Evolutionary conservation across 2,113 vertebrate species (phyloP).

Genomic region (Thunnus thynnus): DNA sequence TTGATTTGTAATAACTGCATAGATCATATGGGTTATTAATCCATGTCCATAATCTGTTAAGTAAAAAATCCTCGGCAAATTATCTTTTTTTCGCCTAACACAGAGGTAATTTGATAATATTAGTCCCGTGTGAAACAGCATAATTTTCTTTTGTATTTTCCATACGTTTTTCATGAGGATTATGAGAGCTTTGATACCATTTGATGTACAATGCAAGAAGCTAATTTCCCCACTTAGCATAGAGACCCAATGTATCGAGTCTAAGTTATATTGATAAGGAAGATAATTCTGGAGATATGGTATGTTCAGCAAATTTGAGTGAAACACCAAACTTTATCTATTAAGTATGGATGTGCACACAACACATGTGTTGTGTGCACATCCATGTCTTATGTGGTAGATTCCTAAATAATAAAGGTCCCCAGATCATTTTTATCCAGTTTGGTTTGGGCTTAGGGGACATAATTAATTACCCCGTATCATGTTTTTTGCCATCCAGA

Average conservation of each 20-base stretch:
- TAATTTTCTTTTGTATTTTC: background rate
- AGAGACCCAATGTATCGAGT: conserved; percentile 1
- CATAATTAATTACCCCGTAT: background rate
- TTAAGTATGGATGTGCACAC: conserved; percentile 13
- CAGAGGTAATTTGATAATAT: conserved; percentile 8
- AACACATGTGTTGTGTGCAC: background rate
- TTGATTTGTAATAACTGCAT: conserved; percentile 29
- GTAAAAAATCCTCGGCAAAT: background rate
- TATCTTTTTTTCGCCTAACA: background rate
- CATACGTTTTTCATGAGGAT: background rate
- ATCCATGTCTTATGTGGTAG: background rate
- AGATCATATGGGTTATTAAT: conserved; percentile 30
- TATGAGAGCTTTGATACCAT: background rate
- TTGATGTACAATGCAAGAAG: conserved; percentile 18
- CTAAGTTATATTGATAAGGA: conserved; percentile 2
- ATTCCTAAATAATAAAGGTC: conserved; percentile 19
- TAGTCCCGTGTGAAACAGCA: background rate
- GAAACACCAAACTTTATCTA: background rate
- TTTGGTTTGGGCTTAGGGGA: background rate
- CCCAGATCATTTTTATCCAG: background rate
- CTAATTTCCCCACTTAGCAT: conserved; percentile 2
- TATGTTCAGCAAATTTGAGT: conserved; percentile 17
- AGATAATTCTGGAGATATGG: background rate
- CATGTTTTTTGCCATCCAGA: background rate
- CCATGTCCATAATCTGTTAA: conserved; percentile 17